Evolutionary conservation across 2,888 invertebrate genomes (phyloP).

Genomic region (Phengaris alcon): DNA sequence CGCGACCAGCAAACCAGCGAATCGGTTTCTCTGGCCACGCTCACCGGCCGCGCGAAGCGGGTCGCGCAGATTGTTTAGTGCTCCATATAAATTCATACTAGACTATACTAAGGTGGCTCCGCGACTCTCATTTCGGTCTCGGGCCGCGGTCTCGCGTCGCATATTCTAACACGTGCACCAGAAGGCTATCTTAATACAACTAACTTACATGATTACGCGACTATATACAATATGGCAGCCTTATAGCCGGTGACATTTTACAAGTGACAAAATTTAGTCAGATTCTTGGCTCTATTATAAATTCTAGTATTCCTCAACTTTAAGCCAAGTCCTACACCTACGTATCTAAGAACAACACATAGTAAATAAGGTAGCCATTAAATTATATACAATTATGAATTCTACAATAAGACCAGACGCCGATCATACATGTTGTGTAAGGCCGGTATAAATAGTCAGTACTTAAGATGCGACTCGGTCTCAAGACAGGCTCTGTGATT

Average conservation of each 20-base stretch:
- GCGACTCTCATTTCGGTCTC: too few relatives aligned
- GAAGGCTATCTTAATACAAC: not conserved
- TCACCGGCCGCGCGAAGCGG: too few relatives aligned
- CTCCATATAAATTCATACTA: too few relatives aligned
- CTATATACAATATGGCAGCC: slow-evolving; percentile 50
- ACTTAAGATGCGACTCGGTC: too few relatives aligned
- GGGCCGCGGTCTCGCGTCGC: too few relatives aligned
- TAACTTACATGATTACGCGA: slow-evolving; percentile 33
- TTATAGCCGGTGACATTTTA: slow-evolving; percentile 46
- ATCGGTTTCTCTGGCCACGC: too few relatives aligned
- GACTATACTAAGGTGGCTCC: too few relatives aligned
- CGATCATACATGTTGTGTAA: not conserved
- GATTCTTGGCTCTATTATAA: slow-evolving; percentile 1
- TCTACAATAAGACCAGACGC: not conserved
- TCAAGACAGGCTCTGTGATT: too few relatives aligned
- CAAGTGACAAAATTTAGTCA: slow-evolving; percentile 27
- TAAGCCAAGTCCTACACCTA: not conserved
- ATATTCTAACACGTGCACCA: too few relatives aligned
- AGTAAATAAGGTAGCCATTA: not conserved
- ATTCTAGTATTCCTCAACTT: slow-evolving; percentile 19
- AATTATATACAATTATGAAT: not conserved
- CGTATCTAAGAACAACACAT: not conserved
- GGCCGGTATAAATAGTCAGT: too few relatives aligned
- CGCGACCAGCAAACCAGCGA: too few relatives aligned
- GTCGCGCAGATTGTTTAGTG: too few relatives aligned